These are phyloP conservation scores for Aporrectodea caliginosa DNA, from an alignment of 1,140 invertebrate species.

Conservation along the genomic window DNA sequence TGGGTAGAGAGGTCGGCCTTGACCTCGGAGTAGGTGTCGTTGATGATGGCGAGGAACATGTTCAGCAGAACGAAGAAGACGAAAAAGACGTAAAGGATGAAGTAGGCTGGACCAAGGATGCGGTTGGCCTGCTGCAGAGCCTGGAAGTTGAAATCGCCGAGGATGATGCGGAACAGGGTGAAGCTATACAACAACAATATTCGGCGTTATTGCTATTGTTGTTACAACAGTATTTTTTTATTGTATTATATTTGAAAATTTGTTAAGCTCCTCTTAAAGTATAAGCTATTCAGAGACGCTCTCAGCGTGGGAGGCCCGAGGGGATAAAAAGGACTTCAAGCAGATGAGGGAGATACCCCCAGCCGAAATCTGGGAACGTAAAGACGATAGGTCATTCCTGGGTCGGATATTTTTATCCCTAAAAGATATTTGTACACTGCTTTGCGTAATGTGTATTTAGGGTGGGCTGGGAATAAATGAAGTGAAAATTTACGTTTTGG, in stretches of 20 bases:
- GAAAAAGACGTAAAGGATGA: constrained; percentile 73
- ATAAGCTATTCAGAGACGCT: too few species aligned
- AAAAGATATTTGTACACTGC: too few species aligned
- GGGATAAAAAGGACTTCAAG: not conserved
- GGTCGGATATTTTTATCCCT: too few species aligned
- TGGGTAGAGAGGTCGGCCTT: constrained; percentile 66
- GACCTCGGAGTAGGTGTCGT: constrained; percentile 64
- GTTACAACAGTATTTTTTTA: not conserved
- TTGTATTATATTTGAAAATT: too few species aligned
- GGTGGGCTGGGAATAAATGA: too few species aligned
- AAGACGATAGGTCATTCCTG: not conserved
- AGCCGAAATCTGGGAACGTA: not conserved
- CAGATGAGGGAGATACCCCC: not conserved
- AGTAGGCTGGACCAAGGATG: constrained; percentile 72
- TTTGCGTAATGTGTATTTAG: too few species aligned
- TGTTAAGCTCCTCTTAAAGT: too few species aligned
- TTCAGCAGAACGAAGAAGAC: constrained; percentile 79
- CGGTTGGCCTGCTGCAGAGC: constrained; percentile 69
- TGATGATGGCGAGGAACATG: constrained; percentile 81
- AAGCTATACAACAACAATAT: constrained; percentile 24
- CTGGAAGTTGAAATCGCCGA: constrained; percentile 76
- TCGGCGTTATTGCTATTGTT: not conserved
- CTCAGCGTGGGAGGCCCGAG: too few species aligned
- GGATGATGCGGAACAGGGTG: constrained; percentile 64
- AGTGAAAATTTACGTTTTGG: too few species aligned